Evolutionary conservation across 2,113 vertebrate species (phyloP).

Genomic region (Vulpes ferrilata): DNA sequence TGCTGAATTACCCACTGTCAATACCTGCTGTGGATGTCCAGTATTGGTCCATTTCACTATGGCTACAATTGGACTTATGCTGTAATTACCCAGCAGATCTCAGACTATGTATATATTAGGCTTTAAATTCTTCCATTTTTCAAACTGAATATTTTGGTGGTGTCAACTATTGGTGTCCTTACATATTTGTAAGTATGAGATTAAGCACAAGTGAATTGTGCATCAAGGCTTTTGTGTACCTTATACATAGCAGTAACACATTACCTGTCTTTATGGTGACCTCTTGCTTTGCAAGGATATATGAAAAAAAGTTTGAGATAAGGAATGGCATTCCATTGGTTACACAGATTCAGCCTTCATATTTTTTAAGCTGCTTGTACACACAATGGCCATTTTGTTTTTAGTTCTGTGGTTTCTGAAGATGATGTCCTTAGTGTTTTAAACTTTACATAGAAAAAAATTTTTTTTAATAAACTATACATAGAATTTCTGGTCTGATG

Average conservation of each 20-base stretch:
- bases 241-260: background rate
- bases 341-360: background rate
- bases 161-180: background rate
- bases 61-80: conserved; percentile 76
- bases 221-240: background rate
- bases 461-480: conserved; percentile 42
- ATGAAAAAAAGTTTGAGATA: background rate
- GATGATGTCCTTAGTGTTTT: conserved; percentile 23
- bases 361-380: background rate
- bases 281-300: background rate
- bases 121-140: conserved; percentile 52
- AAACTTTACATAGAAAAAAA: conserved; percentile 32
- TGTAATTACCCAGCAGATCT: conserved; percentile 75
- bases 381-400: background rate
- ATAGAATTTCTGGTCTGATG: conserved; percentile 1
- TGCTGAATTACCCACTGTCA: conserved; percentile 76
- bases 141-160: background rate
- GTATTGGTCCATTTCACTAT: conserved; percentile 78
- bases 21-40: conserved; percentile 78
- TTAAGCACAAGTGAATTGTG: conserved; percentile 27
- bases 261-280: background rate
- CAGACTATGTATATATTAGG: conserved; percentile 30
- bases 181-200: background rate
- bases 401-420: background rate
- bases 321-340: background rate